Conservation (phyloP, 2,113 vertebrate species). For the Sorex araneus region DNA sequence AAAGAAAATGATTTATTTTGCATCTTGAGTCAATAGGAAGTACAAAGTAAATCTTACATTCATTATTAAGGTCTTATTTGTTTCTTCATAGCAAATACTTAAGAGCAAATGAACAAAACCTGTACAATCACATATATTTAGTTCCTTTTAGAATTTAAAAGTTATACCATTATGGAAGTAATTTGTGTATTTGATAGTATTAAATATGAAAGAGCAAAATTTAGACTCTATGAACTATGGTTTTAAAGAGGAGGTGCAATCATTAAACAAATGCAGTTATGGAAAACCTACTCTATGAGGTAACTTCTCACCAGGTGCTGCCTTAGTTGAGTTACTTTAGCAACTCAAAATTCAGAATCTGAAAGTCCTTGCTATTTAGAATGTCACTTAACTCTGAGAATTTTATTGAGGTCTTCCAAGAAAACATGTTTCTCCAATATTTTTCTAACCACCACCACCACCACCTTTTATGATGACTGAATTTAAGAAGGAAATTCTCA, state of each 20-base stretch:
- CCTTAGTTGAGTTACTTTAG: no score
- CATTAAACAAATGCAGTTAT: neutral
- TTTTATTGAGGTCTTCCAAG: slow-evolving; percentile 81
- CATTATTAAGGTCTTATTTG: slow-evolving; percentile 18
- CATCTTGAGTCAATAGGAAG: neutral
- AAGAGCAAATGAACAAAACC: slow-evolving; percentile 26
- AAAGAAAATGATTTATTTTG: slow-evolving; percentile 33
- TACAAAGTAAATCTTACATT: slow-evolving; percentile 28
- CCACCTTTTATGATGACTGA: slow-evolving; percentile 85
- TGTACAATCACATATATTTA: neutral
- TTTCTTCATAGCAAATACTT: neutral
- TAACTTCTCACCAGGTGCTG: neutral
- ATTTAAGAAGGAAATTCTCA: slow-evolving; percentile 89
- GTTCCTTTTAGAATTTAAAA: slow-evolving; percentile 38
- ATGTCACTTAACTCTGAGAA: slow-evolving; percentile 82
- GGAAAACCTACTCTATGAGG: slow-evolving; percentile 25
- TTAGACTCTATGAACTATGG: neutral
- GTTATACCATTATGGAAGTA: slow-evolving; percentile 3
- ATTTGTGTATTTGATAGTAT: neutral
- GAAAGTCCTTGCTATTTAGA: slow-evolving; percentile 82
- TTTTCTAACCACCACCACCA: slow-evolving; percentile 78
- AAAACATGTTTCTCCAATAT: slow-evolving; percentile 79
- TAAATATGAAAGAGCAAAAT: neutral
- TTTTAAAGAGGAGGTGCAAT: neutral
- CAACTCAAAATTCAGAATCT: slow-evolving; percentile 57